These are phyloP conservation scores for Pseudomugil gertrudae DNA, from an alignment of 2,797 vertebrate species.

Conservation along the genomic window DNA sequence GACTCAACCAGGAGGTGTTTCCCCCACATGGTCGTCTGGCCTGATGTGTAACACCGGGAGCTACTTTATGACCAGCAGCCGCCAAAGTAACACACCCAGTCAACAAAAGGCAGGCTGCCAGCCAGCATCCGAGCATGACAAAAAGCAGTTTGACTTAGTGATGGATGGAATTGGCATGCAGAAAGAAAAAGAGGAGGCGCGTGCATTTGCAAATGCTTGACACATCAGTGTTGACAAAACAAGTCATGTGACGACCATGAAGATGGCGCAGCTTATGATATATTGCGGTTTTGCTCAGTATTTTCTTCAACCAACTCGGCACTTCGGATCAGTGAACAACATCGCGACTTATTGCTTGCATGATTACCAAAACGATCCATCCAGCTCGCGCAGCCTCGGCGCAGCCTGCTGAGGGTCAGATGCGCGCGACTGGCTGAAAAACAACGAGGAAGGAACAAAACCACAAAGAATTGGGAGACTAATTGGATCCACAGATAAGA, in stretches of 20 bases:
- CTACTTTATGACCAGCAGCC: conserved; percentile 45
- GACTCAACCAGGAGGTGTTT: conserved; percentile 72
- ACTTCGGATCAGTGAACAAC: conserved; percentile 23
- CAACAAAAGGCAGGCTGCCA: conserved; percentile 23
- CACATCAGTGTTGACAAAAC: conserved; percentile 81
- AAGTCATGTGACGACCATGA: conserved; percentile 81
- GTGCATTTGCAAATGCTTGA: conserved; percentile 70
- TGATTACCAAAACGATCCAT: conserved; percentile 48
- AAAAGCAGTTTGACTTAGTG: conserved; percentile 55
- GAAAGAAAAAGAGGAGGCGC: conserved; percentile 33
- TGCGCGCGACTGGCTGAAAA: conserved; percentile 15
- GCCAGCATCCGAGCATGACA: conserved; percentile 27
- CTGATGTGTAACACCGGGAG: conserved; percentile 55
- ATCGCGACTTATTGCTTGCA: conserved; percentile 37
- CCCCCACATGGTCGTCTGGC: conserved; percentile 57
- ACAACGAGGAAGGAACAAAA: not conserved
- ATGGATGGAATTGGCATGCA: conserved; percentile 60
- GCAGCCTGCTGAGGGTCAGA: conserved; percentile 34
- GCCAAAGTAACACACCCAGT: conserved; percentile 52
- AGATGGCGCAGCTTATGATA: conserved; percentile 82
- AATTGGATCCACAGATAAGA: conserved; percentile 53
- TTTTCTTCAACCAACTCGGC: conserved; percentile 44
- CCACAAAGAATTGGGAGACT: conserved; percentile 29
- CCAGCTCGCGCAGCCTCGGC: conserved; percentile 19
- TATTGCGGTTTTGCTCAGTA: conserved; percentile 54